These are phyloP conservation scores for Agelastica alni DNA, from an alignment of 2,888 invertebrate species.

Conservation along the genomic window DNA sequence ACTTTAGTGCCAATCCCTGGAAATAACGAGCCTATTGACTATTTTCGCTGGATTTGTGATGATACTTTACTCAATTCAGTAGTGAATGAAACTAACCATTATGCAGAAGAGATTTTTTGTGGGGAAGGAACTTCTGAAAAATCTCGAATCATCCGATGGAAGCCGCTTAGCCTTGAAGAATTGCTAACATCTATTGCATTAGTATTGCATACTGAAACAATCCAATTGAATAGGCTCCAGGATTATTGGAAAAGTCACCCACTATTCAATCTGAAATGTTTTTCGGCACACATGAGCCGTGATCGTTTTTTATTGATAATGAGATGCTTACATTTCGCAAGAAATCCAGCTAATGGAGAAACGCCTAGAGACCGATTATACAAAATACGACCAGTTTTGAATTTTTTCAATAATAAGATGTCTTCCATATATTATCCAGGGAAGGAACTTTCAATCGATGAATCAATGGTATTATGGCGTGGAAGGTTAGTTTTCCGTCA, in stretches of 20 bases:
- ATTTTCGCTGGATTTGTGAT: neutral
- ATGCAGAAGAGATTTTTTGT: neutral
- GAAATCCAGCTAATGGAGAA: conserved; percentile 8
- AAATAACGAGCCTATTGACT: neutral
- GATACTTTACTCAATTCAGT: neutral
- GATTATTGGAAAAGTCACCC: conserved; percentile 15
- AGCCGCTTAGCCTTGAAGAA: neutral
- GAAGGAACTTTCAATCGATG: conserved; percentile 27
- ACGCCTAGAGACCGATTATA: conserved; percentile 1
- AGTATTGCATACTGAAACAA: neutral
- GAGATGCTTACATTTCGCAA: conserved; percentile 11
- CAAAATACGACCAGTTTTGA: conserved; percentile 45
- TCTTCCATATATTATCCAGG: conserved; percentile 23
- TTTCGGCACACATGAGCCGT: conserved; percentile 6
- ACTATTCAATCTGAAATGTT: conserved; percentile 7
- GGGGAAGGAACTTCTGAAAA: neutral
- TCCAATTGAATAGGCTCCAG: neutral
- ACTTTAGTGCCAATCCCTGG: neutral
- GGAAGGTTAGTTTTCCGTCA: conserved; percentile 44
- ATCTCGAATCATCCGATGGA: neutral
- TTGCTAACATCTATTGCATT: neutral
- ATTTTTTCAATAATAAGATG: conserved; percentile 40
- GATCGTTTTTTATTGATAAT: conserved; percentile 7
- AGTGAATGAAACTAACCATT: conserved; percentile 3
- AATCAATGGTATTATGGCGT: conserved; percentile 32